These are phyloP conservation scores for Platycheirus albimanus DNA, from an alignment of 2,888 invertebrate genomes.

Conservation along the genomic window DNA sequence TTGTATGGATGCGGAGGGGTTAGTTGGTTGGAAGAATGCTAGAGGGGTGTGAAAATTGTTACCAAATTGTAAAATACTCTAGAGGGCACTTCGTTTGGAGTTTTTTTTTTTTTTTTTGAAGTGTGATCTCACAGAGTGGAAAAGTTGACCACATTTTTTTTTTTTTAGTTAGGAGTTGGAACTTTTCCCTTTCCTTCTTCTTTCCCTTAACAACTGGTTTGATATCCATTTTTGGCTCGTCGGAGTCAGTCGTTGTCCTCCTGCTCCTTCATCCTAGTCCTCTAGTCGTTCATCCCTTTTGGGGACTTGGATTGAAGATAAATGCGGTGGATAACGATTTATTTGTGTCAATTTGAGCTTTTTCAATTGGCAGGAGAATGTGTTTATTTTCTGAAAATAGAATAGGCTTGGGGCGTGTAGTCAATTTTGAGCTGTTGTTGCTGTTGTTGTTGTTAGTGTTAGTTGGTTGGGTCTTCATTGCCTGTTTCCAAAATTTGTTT, in stretches of 20 bases:
- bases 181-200: constrained; percentile 11
- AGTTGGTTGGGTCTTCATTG: constrained; percentile 3
- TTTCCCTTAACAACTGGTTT: constrained; percentile 41
- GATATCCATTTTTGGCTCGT: constrained; percentile 58
- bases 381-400: constrained; percentile 33
- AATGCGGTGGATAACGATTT: constrained; percentile 76
- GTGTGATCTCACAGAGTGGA: constrained; percentile 61
- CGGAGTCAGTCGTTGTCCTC: neutral
- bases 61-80: constrained; percentile 74
- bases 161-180: constrained; percentile 31
- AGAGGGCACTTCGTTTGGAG: constrained; percentile 69
- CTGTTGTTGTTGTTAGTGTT: neutral
- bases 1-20: too few relatives aligned
- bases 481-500: constrained; percentile 64
- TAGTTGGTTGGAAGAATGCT: neutral
- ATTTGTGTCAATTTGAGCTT: constrained; percentile 76
- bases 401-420: constrained; percentile 29
- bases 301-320: constrained; percentile 73
- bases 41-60: constrained; percentile 66
- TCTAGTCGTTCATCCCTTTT: constrained; percentile 76
- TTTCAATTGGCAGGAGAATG: constrained; percentile 60
- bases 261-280: too few relatives aligned
- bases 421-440: constrained; percentile 45
- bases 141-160: constrained; percentile 76
- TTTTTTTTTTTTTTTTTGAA: constrained; percentile 35